Conservation (phyloP, 2,113 vertebrate species). For the Malurus elegans region DNA sequence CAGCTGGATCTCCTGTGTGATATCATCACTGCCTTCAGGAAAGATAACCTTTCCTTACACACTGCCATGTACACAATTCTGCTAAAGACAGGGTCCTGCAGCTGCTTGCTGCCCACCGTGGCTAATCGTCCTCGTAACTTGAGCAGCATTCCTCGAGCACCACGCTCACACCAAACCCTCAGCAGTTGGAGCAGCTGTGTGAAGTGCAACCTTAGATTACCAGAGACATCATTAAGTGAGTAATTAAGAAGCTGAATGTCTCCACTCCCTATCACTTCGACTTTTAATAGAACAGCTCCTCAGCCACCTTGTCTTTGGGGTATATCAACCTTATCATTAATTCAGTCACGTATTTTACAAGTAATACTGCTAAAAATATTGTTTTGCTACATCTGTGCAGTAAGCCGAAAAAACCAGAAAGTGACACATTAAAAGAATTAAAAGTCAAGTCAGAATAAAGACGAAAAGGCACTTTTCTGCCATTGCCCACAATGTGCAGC, state of each 20-base stretch:
- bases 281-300: background rate
- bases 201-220: background rate
- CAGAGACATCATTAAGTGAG: background rate
- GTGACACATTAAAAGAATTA: background rate
- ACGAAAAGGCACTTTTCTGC: background rate
- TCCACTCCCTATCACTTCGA: background rate
- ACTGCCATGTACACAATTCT: background rate
- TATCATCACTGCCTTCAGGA: background rate
- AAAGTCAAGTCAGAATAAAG: background rate
- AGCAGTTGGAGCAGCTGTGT: background rate
- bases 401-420: background rate
- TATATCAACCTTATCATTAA: background rate
- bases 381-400: background rate
- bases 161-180: background rate
- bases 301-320: background rate
- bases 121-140: fast-evolving
- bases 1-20: background rate
- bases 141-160: background rate
- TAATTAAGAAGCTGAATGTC: background rate
- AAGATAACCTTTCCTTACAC: background rate
- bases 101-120: background rate
- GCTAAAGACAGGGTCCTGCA: background rate
- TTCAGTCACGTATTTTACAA: background rate
- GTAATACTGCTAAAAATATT: background rate
- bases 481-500: background rate